These are phyloP conservation scores for Acanthosepion pharaonis DNA, from an alignment of 2,888 invertebrate species.

Conservation along the genomic window DNA sequence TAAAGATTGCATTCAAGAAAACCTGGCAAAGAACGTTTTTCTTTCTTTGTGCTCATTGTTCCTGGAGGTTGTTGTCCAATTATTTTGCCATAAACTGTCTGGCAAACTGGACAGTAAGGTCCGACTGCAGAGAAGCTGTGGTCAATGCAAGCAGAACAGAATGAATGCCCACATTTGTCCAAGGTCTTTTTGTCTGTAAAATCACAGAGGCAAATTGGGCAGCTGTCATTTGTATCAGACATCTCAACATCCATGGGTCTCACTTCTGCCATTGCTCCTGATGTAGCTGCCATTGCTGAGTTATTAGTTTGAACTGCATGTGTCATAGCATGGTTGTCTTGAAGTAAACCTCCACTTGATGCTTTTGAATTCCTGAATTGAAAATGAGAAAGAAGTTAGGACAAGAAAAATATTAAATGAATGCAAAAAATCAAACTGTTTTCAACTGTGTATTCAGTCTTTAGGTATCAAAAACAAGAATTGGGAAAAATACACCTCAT, in stretches of 20 bases:
- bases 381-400: too few relatives aligned
- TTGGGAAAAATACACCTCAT: too few relatives aligned
- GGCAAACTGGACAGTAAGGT: constrained; percentile 66
- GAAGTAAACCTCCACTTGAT: background rate
- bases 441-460: too few relatives aligned
- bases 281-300: background rate
- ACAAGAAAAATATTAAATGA: too few relatives aligned
- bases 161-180: constrained; percentile 63
- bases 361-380: background rate
- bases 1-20: constrained; percentile 53
- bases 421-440: too few relatives aligned
- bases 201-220: constrained; percentile 62
- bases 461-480: too few relatives aligned
- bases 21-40: constrained; percentile 51
- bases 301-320: background rate
- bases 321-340: background rate
- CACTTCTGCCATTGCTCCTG: background rate
- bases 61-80: constrained; percentile 68
- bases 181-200: constrained; percentile 53
- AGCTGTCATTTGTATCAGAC: constrained; percentile 49
- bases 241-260: background rate
- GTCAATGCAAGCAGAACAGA: constrained; percentile 65
- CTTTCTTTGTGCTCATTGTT: constrained; percentile 54
- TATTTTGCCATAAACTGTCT: constrained; percentile 61
- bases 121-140: constrained; percentile 57